Evolutionary conservation across 1,140 invertebrate species (phyloP).

Genomic region (Formica selysi): DNA sequence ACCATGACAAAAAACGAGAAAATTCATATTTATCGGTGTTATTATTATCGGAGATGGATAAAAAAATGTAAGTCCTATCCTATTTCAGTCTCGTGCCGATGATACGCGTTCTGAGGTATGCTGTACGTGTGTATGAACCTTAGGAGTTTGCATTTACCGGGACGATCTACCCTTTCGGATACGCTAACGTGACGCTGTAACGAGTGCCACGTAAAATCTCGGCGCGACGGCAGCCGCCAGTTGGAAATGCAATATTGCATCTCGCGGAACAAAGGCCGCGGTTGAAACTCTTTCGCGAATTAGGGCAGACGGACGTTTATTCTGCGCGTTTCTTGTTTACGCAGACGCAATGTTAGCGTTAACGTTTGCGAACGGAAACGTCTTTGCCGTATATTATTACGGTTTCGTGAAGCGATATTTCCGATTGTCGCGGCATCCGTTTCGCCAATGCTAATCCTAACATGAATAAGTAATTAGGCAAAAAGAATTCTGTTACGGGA

Average conservation of each 20-base stretch:
- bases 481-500: slow-evolving; percentile 20
- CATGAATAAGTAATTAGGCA: slow-evolving; percentile 58
- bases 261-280: slow-evolving; percentile 58
- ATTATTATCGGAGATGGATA: neutral
- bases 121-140: neutral
- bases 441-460: slow-evolving; percentile 53
- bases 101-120: neutral
- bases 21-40: neutral
- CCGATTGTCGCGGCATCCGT: slow-evolving; percentile 11
- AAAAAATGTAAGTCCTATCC: neutral
- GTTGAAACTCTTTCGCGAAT: slow-evolving; percentile 60
- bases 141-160: slow-evolving; percentile 14
- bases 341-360: slow-evolving; percentile 55
- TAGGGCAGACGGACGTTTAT: slow-evolving; percentile 40
- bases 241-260: slow-evolving; percentile 67
- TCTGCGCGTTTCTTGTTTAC: slow-evolving; percentile 36
- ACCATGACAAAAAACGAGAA: neutral
- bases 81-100: too few species aligned
- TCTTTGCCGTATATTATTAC: slow-evolving; percentile 65
- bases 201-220: slow-evolving; percentile 58
- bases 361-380: slow-evolving; percentile 48
- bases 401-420: slow-evolving; percentile 40
- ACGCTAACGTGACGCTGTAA: slow-evolving; percentile 56
- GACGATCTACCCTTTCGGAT: slow-evolving; percentile 33
- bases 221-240: slow-evolving; percentile 7